Percentiles rank a stretch among this genome's conserved stretches.
Evolutionary conservation across 2,888 invertebrate species (phyloP).

Genomic region (Schizaphis graminum): DNA sequence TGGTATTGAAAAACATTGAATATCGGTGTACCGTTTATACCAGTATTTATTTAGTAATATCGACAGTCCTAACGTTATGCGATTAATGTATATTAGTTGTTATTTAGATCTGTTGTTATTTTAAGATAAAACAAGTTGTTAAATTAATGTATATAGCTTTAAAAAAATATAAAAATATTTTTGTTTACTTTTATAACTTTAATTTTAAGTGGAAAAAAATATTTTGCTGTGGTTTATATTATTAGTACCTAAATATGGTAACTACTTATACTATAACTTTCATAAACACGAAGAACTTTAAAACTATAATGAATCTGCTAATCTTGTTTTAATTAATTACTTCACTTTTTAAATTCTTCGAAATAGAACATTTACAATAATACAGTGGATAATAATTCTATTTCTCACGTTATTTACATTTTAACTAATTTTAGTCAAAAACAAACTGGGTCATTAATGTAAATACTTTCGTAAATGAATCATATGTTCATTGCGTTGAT

Average conservation of each 20-base stretch:
- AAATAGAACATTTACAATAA: constrained; percentile 14
- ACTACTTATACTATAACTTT: neutral
- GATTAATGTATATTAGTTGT: neutral
- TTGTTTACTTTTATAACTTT: neutral
- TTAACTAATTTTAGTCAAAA: constrained; percentile 22
- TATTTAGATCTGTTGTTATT: neutral
- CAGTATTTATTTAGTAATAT: no score
- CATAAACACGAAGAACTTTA: neutral
- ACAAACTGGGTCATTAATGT: constrained; percentile 33
- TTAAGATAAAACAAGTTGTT: neutral
- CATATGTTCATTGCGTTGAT: neutral
- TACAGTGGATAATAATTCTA: neutral
- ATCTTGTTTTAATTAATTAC: neutral
- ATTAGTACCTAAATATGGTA: neutral
- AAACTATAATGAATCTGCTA: neutral
- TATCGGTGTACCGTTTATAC: no score
- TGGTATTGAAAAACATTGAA: no score
- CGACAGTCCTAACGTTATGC: neutral
- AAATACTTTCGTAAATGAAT: constrained; percentile 33
- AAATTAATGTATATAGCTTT: neutral
- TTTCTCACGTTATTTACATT: constrained; percentile 36
- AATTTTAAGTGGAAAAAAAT: neutral
- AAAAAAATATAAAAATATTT: neutral
- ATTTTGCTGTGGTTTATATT: neutral
- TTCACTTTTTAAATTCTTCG: constrained; percentile 2